Base-by-base conservation (phyloP, 2,888 invertebrate species). In the Acanthoscelides obtectus region DNA sequence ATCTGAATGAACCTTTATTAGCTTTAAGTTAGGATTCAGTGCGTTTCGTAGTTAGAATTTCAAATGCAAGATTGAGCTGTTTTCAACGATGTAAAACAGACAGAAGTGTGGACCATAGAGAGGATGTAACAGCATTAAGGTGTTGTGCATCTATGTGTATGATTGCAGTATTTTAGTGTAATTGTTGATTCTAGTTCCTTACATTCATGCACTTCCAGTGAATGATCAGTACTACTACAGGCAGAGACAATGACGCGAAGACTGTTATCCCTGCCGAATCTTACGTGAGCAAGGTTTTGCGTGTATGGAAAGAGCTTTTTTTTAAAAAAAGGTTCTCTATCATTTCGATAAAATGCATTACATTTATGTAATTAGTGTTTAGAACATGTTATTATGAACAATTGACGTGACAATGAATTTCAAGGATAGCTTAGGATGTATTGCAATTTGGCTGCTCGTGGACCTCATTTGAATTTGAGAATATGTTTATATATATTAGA, bases 1-100 rank as follows among this genome's bases (percentile, higher is more conserved):
- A 91, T 79, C 82, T 88, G 74, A 88, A 88, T 78, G 91, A 91
- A 85, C 91, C 91, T 68, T 85, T 91, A 80, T 83, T 91, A 84
- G 91, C 91, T 72, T 86, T 91, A 84, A 91, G 91, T 87, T 91
- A 79, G 75, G 6, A 66, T 20, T 66, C 5, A 65, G 20, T 65
- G n/a, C 4, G 20, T 65, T 5, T 12, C 17, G 17, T 45, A 45
- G 45, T 45, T 45, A 45, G 45, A 45, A 45, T 45, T 45, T 45
- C 8, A 45, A 45, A 45, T 45, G 45, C 45, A 45, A 45, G 25
- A 45, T 45, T 3, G 45, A 17, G 17, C 45, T 12, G 17, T 45
- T 4, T 1, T 1, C 45, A 12, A 45, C 5, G 45, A 45, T 45
- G 45, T 12, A 12, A 45, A 4, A 45, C 17, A 45, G 45, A 1